These are phyloP conservation scores for Knipowitschia caucasica DNA, from an alignment of 2,797 vertebrate genomes.

Conservation along the genomic window DNA sequence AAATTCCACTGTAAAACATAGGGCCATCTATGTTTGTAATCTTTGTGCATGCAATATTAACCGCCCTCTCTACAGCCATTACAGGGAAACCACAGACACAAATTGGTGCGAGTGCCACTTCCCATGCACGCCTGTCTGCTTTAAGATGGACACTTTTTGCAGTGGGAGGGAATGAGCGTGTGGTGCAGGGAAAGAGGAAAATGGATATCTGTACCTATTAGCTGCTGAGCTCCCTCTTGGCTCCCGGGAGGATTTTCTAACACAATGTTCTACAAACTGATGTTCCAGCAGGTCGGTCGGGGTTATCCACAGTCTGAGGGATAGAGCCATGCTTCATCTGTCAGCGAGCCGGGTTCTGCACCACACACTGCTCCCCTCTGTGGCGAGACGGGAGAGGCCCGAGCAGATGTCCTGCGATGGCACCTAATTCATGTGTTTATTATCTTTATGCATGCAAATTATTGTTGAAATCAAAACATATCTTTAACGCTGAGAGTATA, in stretches of 20 bases:
- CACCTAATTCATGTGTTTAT: too few relatives aligned
- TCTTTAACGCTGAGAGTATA: too few relatives aligned
- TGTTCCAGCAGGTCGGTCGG: conserved; percentile 67
- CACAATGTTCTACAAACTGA: conserved; percentile 72
- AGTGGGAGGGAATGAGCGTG: conserved; percentile 51
- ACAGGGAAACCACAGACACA: neutral
- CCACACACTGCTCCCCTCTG: conserved; percentile 25
- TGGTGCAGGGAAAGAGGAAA: conserved; percentile 56
- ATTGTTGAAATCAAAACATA: too few relatives aligned
- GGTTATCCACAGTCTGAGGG: conserved; percentile 56
- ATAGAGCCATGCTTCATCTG: conserved; percentile 61
- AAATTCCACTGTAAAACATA: too few relatives aligned
- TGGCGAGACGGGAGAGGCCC: too few relatives aligned
- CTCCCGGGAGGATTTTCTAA: conserved; percentile 60
- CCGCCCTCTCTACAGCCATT: too few relatives aligned
- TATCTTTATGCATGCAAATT: too few relatives aligned
- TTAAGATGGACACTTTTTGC: conserved; percentile 58
- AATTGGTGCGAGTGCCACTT: conserved; percentile 21
- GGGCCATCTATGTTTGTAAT: too few relatives aligned
- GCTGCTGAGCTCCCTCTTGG: conserved; percentile 60
- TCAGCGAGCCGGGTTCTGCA: conserved; percentile 50
- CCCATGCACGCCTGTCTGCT: conserved; percentile 11
- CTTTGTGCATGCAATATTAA: too few relatives aligned
- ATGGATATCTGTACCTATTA: conserved; percentile 76
- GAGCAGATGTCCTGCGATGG: too few relatives aligned